Evolutionary conservation across 2,888 invertebrate genomes (phyloP).

Genomic region (Sthenelais limicola): DNA sequence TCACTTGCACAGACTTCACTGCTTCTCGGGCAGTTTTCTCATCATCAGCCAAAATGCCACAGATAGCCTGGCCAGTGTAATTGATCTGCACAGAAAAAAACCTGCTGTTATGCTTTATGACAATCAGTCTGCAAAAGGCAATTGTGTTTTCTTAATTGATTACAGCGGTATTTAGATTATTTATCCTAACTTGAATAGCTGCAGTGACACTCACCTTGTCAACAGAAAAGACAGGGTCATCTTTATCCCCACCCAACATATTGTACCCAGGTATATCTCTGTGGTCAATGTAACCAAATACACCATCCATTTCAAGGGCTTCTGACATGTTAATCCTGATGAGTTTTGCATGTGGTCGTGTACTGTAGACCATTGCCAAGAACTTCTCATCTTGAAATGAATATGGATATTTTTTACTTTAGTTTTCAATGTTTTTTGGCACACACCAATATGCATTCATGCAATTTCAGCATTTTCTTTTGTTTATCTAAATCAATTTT

Average conservation of each 20-base stretch:
- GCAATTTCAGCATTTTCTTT: too few relatives aligned
- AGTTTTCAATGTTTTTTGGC: too few relatives aligned
- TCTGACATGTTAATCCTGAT: slow-evolving; percentile 81
- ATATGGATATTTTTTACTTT: too few relatives aligned
- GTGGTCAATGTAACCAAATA: slow-evolving; percentile 84
- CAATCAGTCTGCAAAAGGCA: too few relatives aligned
- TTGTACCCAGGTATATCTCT: slow-evolving; percentile 81
- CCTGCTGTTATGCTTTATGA: too few relatives aligned
- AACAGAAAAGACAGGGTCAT: slow-evolving; percentile 28
- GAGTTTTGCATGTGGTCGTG: slow-evolving; percentile 87
- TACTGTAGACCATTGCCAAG: slow-evolving; percentile 85
- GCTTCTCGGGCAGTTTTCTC: slow-evolving; percentile 87
- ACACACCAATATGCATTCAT: too few relatives aligned
- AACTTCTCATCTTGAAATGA: slow-evolving; percentile 87
- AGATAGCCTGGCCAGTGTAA: slow-evolving; percentile 83
- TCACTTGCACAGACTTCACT: slow-evolving; percentile 83
- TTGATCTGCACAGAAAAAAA: slow-evolving; percentile 41
- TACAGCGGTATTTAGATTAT: too few relatives aligned
- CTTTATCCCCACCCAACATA: slow-evolving; percentile 70
- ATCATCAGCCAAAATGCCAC: slow-evolving; percentile 84
- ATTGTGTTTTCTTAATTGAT: too few relatives aligned
- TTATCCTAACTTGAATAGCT: too few relatives aligned
- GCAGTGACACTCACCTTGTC: slow-evolving; percentile 34
- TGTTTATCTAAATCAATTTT: too few relatives aligned
- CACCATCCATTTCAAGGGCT: slow-evolving; percentile 84